Conservation (phyloP, 2,797 vertebrate genomes). For the Argentina silus region DNA sequence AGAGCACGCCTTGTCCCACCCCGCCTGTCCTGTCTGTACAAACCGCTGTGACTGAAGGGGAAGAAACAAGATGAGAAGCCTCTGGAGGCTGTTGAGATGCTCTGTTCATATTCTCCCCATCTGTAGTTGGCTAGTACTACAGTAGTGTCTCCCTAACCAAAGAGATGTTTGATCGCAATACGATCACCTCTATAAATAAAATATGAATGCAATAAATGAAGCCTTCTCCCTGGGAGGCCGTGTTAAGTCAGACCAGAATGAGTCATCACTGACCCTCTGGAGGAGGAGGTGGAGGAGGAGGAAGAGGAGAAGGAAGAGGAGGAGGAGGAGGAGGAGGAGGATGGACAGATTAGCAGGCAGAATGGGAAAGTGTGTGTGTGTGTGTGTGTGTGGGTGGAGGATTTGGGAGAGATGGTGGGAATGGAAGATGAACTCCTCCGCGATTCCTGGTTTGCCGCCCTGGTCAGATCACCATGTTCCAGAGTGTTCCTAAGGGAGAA, state of each 20-base stretch:
- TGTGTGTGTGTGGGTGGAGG: conserved; percentile 50
- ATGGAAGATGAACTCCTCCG: conserved; percentile 28
- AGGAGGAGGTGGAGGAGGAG: conserved; percentile 35
- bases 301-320: conserved; percentile 1
- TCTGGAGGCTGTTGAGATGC: too few species aligned
- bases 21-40: too few species aligned
- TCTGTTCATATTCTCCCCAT: too few species aligned
- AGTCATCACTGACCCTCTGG: conserved; percentile 46
- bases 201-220: too few species aligned
- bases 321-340: conserved; percentile 7
- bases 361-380: conserved; percentile 25
- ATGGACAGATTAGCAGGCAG: conserved; percentile 53
- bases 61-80: too few species aligned
- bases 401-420: conserved; percentile 47
- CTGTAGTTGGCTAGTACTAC: too few species aligned
- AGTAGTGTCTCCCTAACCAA: too few species aligned
- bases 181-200: too few species aligned
- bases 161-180: too few species aligned
- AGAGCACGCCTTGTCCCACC: background rate
- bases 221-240: too few species aligned
- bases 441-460: conserved; percentile 32
- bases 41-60: too few species aligned
- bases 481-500: conserved; percentile 39
- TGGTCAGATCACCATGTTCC: conserved; percentile 32
- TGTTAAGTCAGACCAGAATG: conserved; percentile 56